Evolutionary conservation across 2,888 invertebrate genomes (phyloP).

Genomic region (Heliconius erato): DNA sequence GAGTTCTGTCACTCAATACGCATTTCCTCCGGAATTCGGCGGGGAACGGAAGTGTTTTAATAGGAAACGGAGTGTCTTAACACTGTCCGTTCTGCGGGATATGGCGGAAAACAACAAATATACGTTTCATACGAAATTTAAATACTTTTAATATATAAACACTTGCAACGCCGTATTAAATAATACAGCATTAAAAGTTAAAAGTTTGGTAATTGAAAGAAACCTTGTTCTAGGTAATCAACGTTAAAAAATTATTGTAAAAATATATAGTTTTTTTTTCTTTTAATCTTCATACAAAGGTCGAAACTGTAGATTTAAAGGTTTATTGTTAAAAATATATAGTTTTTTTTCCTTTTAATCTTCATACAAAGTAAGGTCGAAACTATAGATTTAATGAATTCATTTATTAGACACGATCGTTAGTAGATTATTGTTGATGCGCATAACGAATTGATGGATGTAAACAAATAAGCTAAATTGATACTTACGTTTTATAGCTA

Average conservation of each 20-base stretch:
- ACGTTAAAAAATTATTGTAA: not conserved
- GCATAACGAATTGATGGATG: slow-evolving; percentile 8
- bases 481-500: slow-evolving; percentile 1
- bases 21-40: no score
- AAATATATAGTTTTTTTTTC: not conserved
- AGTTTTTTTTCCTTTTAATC: not conserved
- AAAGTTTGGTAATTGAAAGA: not conserved
- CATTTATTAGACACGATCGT: slow-evolving; percentile 22
- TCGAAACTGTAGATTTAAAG: not conserved
- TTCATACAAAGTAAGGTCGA: not conserved
- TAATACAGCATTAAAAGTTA: no score
- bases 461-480: not conserved
- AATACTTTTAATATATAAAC: no score
- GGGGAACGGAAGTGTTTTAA: no score
- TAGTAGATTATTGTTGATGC: slow-evolving; percentile 1
- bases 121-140: no score
- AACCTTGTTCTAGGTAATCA: not conserved
- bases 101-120: no score
- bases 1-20: no score
- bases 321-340: not conserved
- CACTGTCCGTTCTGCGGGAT: not conserved
- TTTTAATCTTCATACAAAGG: not conserved
- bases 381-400: slow-evolving; percentile 10
- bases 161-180: no score
- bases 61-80: not conserved